Base-by-base conservation (phyloP, 2,113 vertebrate genomes). In the Crocuta crocuta region DNA sequence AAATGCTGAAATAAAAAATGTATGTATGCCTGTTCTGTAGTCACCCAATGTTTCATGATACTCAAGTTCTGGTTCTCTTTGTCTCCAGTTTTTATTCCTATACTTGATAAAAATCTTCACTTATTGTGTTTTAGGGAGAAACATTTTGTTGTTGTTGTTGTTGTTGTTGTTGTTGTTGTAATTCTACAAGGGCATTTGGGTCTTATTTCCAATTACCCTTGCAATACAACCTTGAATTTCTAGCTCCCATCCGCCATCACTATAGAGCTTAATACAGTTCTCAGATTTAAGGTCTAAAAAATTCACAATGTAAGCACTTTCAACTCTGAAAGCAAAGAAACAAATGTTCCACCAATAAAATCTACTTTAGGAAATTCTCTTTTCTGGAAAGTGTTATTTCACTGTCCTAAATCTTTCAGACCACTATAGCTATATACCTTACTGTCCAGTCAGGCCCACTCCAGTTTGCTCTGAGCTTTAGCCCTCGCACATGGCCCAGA, bases 131-230 rank as follows among this genome's bases (percentile, higher is more conserved):
- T 94, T 80, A 81, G 74, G 11, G 63, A 89, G n/a, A 65, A 82
- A 89, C 48, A 9, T 53, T 58, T 45, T 61, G 31, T 83, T 76
- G 35, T 61, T 61, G 58, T 61, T 58, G 19, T 58, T 58, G 55
- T 55, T 55, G 12, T 53, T 61, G 58, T 61, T 61, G 26, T 48
- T 78, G 39, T 76, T 76, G 16, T 48, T 89, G 15, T 87, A 39
- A 61, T 79, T 95, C 61, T 85, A 10, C 78, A 70, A 89, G 73
- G 19, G 15, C 33, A 58, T 48, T 61, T 96, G 21, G 39, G 50
- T 21, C 17, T 97, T 43, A 93, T 83, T 97, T 96, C 50, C 48
- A 89, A 80, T 89, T 91, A 71, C 13, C 24, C n/a, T 89, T 79
- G 33, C 8, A 93, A 74, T 48, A 33, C 17, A 95, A 81, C 78